Base-by-base conservation (phyloP, 1,140 invertebrate genomes). In the Hyposmocoma kahamanoa region DNA sequence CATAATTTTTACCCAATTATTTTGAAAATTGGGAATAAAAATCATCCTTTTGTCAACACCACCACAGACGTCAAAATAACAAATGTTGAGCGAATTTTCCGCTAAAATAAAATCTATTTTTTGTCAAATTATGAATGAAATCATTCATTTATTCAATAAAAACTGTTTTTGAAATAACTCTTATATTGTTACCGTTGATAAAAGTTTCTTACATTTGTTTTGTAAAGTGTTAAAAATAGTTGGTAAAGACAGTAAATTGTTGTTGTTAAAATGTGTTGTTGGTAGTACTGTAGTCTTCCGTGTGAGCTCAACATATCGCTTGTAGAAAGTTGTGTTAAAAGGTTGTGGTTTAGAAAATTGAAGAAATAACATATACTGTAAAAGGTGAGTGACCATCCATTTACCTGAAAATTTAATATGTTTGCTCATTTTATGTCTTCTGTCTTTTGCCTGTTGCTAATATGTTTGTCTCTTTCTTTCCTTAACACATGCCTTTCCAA, bases 61-160 rank as follows among this genome's bases (percentile, higher is more conserved):
- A 26, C 11, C 50, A 34, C 39, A 68, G 71, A 72, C 36, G 72
- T 78, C 74, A 76, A 75, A 74, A 67, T 57, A 53, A 61, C 53
- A 63, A 70, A 59, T 71, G 62, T 68, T 68, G 68, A 76, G 68
- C 74, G 71, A 80, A 81, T 74, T 67, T 67, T 72, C 66, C 58
- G 53, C 58, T 50, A 63, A 54, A 50, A 54, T 53, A 59, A 62
- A 60, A 59, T 43, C 59, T 63, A 41, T 8, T 19, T 41, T 41
- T 41, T 61, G 42, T 49, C 30, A 50, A 64, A 63, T 78, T 68
- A 81, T 81, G 77, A 78, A 78, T 78, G 72, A 81, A 81, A 74
- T 69, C 51, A 46, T 53, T 28, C 24, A 47, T 3, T 34, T 47
- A 44, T 50, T 67, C 9, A 54, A 45, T 49, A 17, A 54, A 57